These are phyloP conservation scores for Denticeps clupeoides DNA, from an alignment of 2,797 vertebrate genomes.

Conservation along the genomic window DNA sequence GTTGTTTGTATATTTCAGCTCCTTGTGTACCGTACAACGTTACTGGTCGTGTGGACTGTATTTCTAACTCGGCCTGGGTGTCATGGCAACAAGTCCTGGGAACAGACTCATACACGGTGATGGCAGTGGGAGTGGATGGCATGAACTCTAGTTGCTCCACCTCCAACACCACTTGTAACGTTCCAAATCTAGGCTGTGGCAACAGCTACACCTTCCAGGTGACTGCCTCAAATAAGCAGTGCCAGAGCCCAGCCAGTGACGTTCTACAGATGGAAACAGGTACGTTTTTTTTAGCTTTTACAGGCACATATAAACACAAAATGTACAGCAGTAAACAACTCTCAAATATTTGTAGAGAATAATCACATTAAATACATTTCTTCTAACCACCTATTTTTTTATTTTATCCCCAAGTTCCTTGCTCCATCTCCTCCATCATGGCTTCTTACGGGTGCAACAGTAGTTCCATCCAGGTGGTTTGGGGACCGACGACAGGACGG, in stretches of 20 bases:
- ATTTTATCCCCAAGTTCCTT: constrained; percentile 39
- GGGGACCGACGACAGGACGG: constrained; percentile 33
- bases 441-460: constrained; percentile 42
- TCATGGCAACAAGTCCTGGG: constrained; percentile 41
- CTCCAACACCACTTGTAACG: constrained; percentile 42
- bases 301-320: too few species aligned
- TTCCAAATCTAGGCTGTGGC: constrained; percentile 50
- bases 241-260: constrained; percentile 41
- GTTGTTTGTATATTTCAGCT: constrained; percentile 33
- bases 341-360: too few species aligned
- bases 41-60: constrained; percentile 38
- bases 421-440: constrained; percentile 41
- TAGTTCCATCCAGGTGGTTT: constrained; percentile 43
- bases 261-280: constrained; percentile 42
- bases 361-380: background rate
- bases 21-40: constrained; percentile 49
- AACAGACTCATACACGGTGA: constrained; percentile 40
- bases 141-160: constrained; percentile 39
- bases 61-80: constrained; percentile 51
- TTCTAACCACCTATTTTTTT: background rate
- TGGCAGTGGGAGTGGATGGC: constrained; percentile 25
- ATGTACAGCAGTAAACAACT: too few species aligned
- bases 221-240: constrained; percentile 36
- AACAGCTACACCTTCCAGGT: constrained; percentile 48
- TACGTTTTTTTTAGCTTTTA: constrained; percentile 12